Percentiles rank a stretch among this genome's conserved stretches.
phyloP scores from a whole-genome alignment of 2,797 vertebrate genomes.

The Crax fasciolata region DNA sequence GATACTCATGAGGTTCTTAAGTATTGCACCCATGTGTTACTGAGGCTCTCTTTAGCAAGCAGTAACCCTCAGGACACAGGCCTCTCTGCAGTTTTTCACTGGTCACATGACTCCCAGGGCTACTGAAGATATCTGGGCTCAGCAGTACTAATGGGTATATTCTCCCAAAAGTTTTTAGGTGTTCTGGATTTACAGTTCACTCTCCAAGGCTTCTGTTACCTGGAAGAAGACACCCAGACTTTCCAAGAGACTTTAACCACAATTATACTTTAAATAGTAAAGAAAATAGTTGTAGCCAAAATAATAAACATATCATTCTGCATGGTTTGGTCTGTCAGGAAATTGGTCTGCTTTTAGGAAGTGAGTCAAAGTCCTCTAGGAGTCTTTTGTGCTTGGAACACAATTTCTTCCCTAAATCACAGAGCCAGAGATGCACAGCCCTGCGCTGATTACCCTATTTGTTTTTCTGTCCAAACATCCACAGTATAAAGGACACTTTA shows the following conservation, averaged over 20 bases:
- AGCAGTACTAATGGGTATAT: background rate
- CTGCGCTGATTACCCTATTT: background rate
- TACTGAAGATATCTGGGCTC: background rate
- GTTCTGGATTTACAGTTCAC: background rate
- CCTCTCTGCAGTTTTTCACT: background rate
- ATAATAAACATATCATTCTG: slow-evolving; percentile 8
- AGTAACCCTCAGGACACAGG: background rate
- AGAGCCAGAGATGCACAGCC: background rate
- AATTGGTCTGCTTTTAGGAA: slow-evolving; percentile 12
- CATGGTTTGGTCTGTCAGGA: background rate
- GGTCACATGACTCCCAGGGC: background rate
- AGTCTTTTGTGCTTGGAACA: background rate
- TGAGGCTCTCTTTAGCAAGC: background rate
- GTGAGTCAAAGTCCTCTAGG: background rate
- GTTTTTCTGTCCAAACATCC: background rate
- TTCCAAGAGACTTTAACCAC: background rate
- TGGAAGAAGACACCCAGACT: background rate
- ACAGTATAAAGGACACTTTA: background rate
- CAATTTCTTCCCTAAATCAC: background rate
- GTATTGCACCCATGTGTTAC: background rate
- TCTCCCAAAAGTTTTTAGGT: background rate
- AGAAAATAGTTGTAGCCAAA: slow-evolving; percentile 8
- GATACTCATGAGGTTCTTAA: background rate
- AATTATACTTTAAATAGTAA: background rate
- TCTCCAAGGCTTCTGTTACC: background rate